Conservation (phyloP, 2,888 invertebrate species). For the Galerucella pusilla region DNA sequence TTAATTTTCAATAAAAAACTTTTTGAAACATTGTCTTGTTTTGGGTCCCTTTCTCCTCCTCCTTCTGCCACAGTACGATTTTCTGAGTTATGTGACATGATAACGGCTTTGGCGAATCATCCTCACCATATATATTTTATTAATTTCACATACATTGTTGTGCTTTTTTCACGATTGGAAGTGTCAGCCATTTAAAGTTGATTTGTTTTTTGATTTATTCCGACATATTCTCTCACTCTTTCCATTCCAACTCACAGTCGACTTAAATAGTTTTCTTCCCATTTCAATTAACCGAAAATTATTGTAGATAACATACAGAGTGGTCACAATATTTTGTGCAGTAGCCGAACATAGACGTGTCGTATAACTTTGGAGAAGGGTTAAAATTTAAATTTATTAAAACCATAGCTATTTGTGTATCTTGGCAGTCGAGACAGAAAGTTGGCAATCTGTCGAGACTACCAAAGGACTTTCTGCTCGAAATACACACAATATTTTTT, state of each 20-base stretch:
- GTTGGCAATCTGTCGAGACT: no score
- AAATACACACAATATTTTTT: no score
- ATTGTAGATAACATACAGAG: no score
- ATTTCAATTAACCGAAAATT: background rate
- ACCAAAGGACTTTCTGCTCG: no score
- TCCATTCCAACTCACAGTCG: background rate
- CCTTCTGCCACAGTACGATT: constrained; percentile 38
- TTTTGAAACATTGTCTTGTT: constrained; percentile 42
- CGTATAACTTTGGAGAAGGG: no score
- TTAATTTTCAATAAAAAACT: constrained; percentile 53
- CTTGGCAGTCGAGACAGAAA: no score
- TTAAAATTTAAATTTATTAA: no score
- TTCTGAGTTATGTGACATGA: constrained; percentile 50
- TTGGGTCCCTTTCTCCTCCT: constrained; percentile 41
- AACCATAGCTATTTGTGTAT: no score
- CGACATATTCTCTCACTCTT: no score
- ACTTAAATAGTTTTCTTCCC: background rate
- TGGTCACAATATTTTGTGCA: no score
- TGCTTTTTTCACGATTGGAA: constrained; percentile 12
- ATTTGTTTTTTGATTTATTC: constrained; percentile 29
- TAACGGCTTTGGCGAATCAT: constrained; percentile 45
- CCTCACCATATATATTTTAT: constrained; percentile 35
- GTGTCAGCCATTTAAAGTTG: constrained; percentile 29
- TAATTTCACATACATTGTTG: constrained; percentile 44
- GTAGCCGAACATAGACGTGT: no score